These are phyloP conservation scores for Caranx melampygus DNA, from an alignment of 2,113 vertebrate genomes.

Conservation along the genomic window DNA sequence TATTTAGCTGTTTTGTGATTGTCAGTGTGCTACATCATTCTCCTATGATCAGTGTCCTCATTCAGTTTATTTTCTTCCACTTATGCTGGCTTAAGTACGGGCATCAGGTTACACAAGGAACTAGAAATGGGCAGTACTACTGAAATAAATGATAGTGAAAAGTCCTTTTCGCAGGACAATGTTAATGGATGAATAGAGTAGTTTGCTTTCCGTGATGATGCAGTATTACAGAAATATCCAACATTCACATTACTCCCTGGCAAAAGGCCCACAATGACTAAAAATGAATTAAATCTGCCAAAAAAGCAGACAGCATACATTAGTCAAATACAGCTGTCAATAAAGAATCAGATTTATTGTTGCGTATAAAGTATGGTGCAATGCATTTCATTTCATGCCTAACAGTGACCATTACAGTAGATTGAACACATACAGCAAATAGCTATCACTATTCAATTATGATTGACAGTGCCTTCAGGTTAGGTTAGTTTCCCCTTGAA, in stretches of 20 bases:
- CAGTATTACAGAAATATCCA: background rate
- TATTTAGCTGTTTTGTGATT: background rate
- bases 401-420: background rate
- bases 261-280: slow-evolving; percentile 1
- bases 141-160: slow-evolving; percentile 6
- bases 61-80: background rate
- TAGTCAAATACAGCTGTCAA: slow-evolving; percentile 9
- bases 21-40: background rate
- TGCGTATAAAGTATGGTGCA: slow-evolving; percentile 6
- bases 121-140: background rate
- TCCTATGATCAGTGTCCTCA: background rate
- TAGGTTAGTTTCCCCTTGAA: too few relatives aligned
- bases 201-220: slow-evolving; percentile 8
- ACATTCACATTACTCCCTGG: slow-evolving; percentile 2
- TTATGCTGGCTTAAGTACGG: too few relatives aligned
- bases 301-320: background rate
- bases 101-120: background rate
- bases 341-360: slow-evolving; percentile 3
- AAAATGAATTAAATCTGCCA: slow-evolving; percentile 14
- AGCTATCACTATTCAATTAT: background rate
- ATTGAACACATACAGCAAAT: background rate
- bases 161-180: background rate
- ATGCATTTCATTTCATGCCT: background rate
- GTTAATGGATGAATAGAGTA: background rate
- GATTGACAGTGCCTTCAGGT: too few relatives aligned